phyloP scores from a whole-genome alignment of 2,797 vertebrate genomes.

The Catharus ustulatus region DNA sequence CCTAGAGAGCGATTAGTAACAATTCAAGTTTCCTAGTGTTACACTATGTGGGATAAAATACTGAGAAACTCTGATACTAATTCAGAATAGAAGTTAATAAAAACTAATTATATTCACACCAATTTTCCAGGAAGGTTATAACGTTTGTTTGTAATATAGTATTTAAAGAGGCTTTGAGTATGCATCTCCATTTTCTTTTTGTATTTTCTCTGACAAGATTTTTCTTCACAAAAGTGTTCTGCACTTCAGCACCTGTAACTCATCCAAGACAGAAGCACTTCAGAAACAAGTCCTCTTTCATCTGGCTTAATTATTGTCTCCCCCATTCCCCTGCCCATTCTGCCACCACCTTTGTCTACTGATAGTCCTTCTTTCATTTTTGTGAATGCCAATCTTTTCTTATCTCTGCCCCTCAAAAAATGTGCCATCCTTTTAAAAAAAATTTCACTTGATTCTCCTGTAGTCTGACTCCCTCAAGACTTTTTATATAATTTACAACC shows the following conservation, averaged over 20 bases:
- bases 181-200: neutral
- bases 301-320: neutral
- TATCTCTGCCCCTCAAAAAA: neutral
- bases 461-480: neutral
- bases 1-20: neutral
- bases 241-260: neutral
- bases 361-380: neutral
- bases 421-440: neutral
- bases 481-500: neutral
- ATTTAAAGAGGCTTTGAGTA: neutral
- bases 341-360: neutral
- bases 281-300: neutral
- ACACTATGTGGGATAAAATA: neutral
- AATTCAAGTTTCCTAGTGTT: neutral
- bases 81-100: neutral
- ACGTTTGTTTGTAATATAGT: neutral
- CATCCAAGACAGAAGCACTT: neutral
- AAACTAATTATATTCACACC: neutral
- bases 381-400: neutral
- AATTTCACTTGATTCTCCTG: neutral
- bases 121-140: neutral
- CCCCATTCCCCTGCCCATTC: too few relatives aligned
- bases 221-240: neutral
- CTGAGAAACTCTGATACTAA: neutral
- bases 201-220: neutral